These are phyloP conservation scores for Meiosimyza decipiens DNA, from an alignment of 2,888 invertebrate species.

Conservation along the genomic window DNA sequence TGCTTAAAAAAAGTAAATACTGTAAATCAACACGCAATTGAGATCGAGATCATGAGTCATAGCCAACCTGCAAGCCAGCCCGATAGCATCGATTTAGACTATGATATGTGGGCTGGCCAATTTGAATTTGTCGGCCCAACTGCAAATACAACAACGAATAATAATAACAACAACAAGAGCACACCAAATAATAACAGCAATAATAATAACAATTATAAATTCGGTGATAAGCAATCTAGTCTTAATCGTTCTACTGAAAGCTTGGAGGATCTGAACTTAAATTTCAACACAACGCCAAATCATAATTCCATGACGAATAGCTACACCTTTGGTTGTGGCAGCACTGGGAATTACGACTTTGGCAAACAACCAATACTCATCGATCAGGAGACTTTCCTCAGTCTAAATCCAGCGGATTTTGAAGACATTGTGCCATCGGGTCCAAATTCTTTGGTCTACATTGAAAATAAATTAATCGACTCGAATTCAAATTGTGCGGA, in stretches of 20 bases:
- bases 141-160: constrained; percentile 52
- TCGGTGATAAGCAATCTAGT: constrained; percentile 59
- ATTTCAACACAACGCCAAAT: constrained; percentile 57
- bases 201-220: constrained; percentile 49
- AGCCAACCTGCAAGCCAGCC: constrained; percentile 67
- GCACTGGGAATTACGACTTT: constrained; percentile 47
- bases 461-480: constrained; percentile 62
- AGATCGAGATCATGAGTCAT: constrained; percentile 54
- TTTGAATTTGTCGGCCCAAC: constrained; percentile 80
- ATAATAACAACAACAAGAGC: constrained; percentile 52
- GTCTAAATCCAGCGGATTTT: constrained; percentile 66
- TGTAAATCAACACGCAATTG: constrained; percentile 26
- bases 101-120: constrained; percentile 91
- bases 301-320: constrained; percentile 50
- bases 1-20: constrained; percentile 18
- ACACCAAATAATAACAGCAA: constrained; percentile 48
- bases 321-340: constrained; percentile 19
- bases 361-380: constrained; percentile 60
- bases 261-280: constrained; percentile 62
- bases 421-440: constrained; percentile 64
- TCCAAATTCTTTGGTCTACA: constrained; percentile 63
- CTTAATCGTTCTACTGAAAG: constrained; percentile 60
- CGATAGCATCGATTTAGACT: constrained; percentile 79
- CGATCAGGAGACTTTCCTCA: constrained; percentile 66
- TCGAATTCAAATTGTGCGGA: constrained; percentile 50